Conservation (phyloP, 2,113 vertebrate genomes). For the Mus pahari region DNA sequence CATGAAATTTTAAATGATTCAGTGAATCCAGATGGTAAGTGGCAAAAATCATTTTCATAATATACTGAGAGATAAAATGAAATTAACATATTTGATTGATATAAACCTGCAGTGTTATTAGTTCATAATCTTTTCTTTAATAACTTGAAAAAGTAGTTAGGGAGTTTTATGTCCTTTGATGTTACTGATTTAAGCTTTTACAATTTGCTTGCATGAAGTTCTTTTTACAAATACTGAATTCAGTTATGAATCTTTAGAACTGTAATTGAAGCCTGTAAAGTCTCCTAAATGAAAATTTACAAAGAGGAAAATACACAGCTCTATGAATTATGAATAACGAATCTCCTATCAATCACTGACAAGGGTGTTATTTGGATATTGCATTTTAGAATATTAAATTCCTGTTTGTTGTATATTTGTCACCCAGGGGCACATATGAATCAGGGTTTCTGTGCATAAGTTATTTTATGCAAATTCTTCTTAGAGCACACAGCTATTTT, state of each 20-base stretch:
- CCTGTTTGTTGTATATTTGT: slow-evolving; percentile 60
- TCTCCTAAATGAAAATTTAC: slow-evolving; percentile 26
- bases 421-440: slow-evolving; percentile 55
- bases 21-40: not conserved
- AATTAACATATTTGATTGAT: not conserved
- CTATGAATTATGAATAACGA: slow-evolving; percentile 48
- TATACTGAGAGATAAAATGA: not conserved
- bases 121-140: not conserved
- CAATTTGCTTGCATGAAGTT: not conserved
- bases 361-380: slow-evolving; percentile 55
- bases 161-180: slow-evolving; percentile 25
- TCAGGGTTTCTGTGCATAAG: slow-evolving; percentile 46
- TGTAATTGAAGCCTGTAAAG: not conserved
- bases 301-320: not conserved
- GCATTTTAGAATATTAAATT: slow-evolving; percentile 65
- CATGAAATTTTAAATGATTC: not conserved
- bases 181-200: not conserved
- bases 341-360: slow-evolving; percentile 52
- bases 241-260: not conserved
- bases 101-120: not conserved
- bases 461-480: slow-evolving; percentile 62
- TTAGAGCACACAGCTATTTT: slow-evolving; percentile 44
- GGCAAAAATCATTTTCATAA: not conserved
- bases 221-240: not conserved
- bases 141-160: not conserved